These are phyloP conservation scores for Alentia gelatinosa DNA, from an alignment of 2,888 invertebrate species.

Conservation along the genomic window DNA sequence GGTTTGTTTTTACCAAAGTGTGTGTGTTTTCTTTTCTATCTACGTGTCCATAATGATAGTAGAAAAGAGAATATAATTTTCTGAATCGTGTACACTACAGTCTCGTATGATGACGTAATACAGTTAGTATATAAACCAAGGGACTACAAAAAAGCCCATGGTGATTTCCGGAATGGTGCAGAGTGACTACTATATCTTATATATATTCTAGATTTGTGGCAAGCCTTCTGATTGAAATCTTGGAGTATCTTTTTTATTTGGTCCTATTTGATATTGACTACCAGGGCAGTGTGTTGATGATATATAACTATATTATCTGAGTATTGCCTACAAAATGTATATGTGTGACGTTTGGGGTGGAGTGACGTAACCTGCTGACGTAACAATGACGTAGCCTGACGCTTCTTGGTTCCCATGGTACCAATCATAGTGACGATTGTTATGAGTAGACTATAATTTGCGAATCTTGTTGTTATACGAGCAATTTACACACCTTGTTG, in stretches of 20 bases:
- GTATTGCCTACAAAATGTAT: neutral
- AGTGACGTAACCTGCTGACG: slow-evolving; percentile 49
- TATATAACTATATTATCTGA: neutral
- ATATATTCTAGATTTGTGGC: slow-evolving; percentile 41
- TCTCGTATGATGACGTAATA: neutral
- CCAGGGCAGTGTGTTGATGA: neutral
- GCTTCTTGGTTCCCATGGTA: slow-evolving; percentile 35
- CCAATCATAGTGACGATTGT: slow-evolving; percentile 6
- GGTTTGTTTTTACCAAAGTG: slow-evolving; percentile 35
- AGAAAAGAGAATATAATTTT: slow-evolving; percentile 46
- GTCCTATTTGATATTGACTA: slow-evolving; percentile 36
- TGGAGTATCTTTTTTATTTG: slow-evolving; percentile 9
- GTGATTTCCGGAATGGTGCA: slow-evolving; percentile 23
- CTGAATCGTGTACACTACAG: neutral
- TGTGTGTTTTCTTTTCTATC: slow-evolving; percentile 19
- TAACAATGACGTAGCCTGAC: slow-evolving; percentile 12
- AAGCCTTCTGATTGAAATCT: neutral
- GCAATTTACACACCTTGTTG: neutral
- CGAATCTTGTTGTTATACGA: neutral
- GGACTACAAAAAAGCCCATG: neutral
- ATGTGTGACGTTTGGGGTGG: slow-evolving; percentile 13
- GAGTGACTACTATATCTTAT: neutral
- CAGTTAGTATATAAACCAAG: neutral
- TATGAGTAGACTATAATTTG: slow-evolving; percentile 30
- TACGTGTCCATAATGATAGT: neutral